Percentiles rank a stretch among this genome's conserved stretches.
phyloP scores from a whole-genome alignment of 2,888 invertebrate species.

The Epirrhoe tristata region DNA sequence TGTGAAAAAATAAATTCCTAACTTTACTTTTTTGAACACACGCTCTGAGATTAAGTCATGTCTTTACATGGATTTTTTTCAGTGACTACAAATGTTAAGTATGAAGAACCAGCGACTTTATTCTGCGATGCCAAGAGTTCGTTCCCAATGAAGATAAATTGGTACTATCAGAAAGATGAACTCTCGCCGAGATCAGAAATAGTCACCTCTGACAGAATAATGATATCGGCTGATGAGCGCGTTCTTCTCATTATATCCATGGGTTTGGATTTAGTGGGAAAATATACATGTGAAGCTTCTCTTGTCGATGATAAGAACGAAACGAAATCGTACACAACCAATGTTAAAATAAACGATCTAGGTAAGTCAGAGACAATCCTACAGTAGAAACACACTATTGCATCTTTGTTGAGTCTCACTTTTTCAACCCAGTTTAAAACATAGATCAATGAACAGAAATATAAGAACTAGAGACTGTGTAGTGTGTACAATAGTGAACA shows the following conservation, averaged over 20 bases:
- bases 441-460: no score
- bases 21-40: no score
- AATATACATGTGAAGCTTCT: constrained; percentile 35
- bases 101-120: constrained; percentile 4
- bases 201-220: constrained; percentile 15
- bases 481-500: background rate
- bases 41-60: no score
- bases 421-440: no score
- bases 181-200: constrained; percentile 11
- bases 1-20: no score
- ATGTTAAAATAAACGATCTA: constrained; percentile 30
- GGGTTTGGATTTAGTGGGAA: constrained; percentile 29
- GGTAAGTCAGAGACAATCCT: constrained; percentile 22
- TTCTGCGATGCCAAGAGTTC: constrained; percentile 8
- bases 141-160: constrained; percentile 20
- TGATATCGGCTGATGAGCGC: constrained; percentile 17
- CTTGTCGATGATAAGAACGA: constrained; percentile 26
- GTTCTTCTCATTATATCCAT: constrained; percentile 22
- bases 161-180: constrained; percentile 25
- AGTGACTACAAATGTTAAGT: constrained; percentile 17
- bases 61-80: constrained; percentile 3
- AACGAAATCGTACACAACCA: constrained; percentile 20
- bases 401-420: background rate
- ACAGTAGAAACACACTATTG: no score
- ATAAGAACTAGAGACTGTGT: no score